Evolutionary conservation across 2,113 vertebrate species (phyloP).

Genomic region (Prochilodus magdalenae): DNA sequence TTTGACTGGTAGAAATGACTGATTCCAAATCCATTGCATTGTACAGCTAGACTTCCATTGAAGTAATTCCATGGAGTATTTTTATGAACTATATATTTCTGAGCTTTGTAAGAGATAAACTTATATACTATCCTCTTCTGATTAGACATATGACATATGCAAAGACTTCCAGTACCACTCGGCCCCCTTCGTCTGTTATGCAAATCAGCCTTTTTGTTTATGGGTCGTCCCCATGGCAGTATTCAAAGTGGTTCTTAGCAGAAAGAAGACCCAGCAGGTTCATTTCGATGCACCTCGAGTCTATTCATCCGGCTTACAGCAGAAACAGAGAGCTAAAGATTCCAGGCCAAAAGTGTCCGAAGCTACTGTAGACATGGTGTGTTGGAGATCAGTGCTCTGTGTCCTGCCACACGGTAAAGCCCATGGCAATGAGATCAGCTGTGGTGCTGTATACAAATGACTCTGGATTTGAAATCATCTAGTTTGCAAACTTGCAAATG

Average conservation of each 20-base stretch:
- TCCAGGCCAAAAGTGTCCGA: neutral
- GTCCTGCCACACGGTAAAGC: neutral
- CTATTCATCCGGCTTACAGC: neutral
- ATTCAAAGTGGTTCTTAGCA: conserved; percentile 2
- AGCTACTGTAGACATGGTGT: neutral
- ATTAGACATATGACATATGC: neutral
- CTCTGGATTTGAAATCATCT: conserved; percentile 37
- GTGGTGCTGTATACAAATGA: neutral
- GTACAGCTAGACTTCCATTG: too few relatives aligned
- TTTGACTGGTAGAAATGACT: too few relatives aligned
- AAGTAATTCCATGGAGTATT: neutral
- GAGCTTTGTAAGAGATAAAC: too few relatives aligned
- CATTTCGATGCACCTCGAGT: too few relatives aligned
- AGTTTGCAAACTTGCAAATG: conserved; percentile 45
- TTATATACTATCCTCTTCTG: neutral
- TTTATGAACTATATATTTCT: neutral
- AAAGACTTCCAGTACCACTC: neutral
- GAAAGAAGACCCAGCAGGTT: neutral
- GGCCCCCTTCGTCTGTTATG: conserved; percentile 1
- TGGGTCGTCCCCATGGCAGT: neutral
- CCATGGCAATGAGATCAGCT: neutral
- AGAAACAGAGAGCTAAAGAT: neutral
- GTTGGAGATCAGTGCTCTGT: too few relatives aligned
- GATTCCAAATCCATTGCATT: too few relatives aligned
- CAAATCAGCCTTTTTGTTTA: conserved; percentile 19